Evolutionary conservation across 2,888 invertebrate species (phyloP), one percentile per base, ranked within the genome.

Genomic region (Eurytoma adleriae): DNA sequence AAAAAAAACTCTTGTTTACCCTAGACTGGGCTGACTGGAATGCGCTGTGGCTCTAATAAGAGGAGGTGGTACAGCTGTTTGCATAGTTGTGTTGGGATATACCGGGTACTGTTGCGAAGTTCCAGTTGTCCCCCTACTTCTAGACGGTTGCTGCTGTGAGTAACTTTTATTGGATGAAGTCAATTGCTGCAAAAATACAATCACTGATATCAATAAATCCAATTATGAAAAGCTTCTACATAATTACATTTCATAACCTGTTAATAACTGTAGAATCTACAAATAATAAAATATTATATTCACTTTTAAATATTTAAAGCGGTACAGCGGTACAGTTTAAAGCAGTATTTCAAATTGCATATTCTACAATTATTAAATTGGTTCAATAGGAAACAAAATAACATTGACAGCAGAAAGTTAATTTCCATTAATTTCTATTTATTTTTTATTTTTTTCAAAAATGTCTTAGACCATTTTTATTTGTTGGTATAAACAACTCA

Each of bases 41-140:
- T 90, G 90, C 84, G 90, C 90, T 57, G 92, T 91, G 69, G 92
- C 91, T 89, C 93, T 90, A 83, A 93, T 91, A 83, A 93, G 90
- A 84, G 93, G 92, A 84, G 92, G 92, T 87, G 92, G 92, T 84
- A 86, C 89, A 82, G 88, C 87, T 84, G 87, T 85, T 85, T 88
- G 91, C 86, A 89, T 90, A 12, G 89, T 88, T 78, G 90, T 89
- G 77, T 88, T 87, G 62, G 90, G 89, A 84, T 90, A 90, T 76
- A 89, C 89, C 73, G 87, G 86, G 82, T 89, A 88, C 84, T 89
- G 90, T 83, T 88, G 89, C 79, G 88, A 78, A 75, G 87, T 84
- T 81, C 84, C 86, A 81, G 87, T 87, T 84, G 86, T 86, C 83
- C 88, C 88, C 86, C 90, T 87, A 88, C 85, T 89, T 83, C 90